Evolutionary conservation across 2,113 vertebrate species (phyloP), one percentile per base, ranked within the genome.

Genomic region (Anoura caudifer): DNA sequence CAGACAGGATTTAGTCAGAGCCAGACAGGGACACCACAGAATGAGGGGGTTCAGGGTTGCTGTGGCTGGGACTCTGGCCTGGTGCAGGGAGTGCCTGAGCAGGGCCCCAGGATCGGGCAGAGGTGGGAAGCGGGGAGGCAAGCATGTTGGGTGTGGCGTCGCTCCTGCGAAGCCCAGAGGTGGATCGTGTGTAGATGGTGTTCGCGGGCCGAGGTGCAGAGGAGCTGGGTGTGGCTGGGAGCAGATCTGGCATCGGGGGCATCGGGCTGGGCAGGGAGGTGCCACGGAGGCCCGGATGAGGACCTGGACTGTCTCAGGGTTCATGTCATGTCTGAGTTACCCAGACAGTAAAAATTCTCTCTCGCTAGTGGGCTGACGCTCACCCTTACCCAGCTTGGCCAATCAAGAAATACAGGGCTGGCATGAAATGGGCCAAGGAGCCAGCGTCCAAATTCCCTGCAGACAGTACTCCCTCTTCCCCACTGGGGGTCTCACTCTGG

Each of bases 1-100:
- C 89, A 90, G 90, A 89, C 65, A 83, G 36, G 59, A 67, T 91
- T 93, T 94, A 90, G 81, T 97, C 91, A 94, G 69, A 87, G 36
- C 52, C 91, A 95, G 79, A 43, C 50, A 81, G 85, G 72, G 81
- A 89, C 24, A 83, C 65, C 67, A 16, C 41, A 67, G 59, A 77
- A 67, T 52, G 45, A 79, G n/a, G 65, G 43, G 65, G 26, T 19
- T 70, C 11, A 0, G 61, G 61, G 52, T 45, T 33, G 47, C 36
- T 47, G 80, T 94, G 38, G 12, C 31, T 17, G 16, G 77, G 65
- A 22, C 22, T 88, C 41, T 56, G 4, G n/a, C 41, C 52, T 83
- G 59, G 56, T 43, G 22, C 31, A 50, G 52, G 47, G 33, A 22
- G 45, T 28, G 33, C 41, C 86, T 54, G 69, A 89, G 73, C 26